Conservation (phyloP, 2,888 invertebrate genomes). For the Thyatira batis region DNA sequence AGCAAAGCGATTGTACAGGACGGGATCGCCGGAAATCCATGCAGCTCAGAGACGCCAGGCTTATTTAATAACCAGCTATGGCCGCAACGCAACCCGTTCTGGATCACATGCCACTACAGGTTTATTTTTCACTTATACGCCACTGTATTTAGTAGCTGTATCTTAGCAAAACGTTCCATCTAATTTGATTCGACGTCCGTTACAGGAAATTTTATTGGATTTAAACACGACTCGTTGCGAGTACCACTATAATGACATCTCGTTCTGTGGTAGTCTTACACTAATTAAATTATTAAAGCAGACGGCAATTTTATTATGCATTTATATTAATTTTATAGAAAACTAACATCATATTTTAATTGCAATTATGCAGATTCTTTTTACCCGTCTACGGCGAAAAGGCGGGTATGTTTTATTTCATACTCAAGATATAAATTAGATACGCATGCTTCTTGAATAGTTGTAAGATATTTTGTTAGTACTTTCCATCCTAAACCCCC, state of each 20-base stretch:
- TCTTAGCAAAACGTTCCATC: slow-evolving; percentile 42
- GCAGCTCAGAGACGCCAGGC: slow-evolving; percentile 41
- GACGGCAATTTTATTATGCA: background rate
- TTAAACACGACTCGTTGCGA: slow-evolving; percentile 32
- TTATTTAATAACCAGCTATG: slow-evolving; percentile 44
- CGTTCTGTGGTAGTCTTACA: background rate
- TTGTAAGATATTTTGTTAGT: no score
- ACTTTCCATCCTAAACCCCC: no score
- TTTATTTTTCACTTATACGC: slow-evolving; percentile 46
- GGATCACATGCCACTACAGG: slow-evolving; percentile 23
- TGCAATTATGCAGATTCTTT: no score
- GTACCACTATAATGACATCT: slow-evolving; percentile 11
- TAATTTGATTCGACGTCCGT: slow-evolving; percentile 45
- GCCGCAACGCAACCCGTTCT: slow-evolving; percentile 45
- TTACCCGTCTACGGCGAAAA: no score
- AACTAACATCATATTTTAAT: no score
- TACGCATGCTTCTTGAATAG: background rate
- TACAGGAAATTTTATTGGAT: slow-evolving; percentile 50
- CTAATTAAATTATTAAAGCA: background rate
- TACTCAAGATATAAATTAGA: no score
- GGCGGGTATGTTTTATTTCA: no score
- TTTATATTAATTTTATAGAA: background rate
- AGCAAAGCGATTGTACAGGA: slow-evolving; percentile 37
- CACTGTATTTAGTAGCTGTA: slow-evolving; percentile 29
- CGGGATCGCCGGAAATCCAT: slow-evolving; percentile 62